Conservation (phyloP, 2,113 vertebrate genomes). For the Stercorarius parasiticus region DNA sequence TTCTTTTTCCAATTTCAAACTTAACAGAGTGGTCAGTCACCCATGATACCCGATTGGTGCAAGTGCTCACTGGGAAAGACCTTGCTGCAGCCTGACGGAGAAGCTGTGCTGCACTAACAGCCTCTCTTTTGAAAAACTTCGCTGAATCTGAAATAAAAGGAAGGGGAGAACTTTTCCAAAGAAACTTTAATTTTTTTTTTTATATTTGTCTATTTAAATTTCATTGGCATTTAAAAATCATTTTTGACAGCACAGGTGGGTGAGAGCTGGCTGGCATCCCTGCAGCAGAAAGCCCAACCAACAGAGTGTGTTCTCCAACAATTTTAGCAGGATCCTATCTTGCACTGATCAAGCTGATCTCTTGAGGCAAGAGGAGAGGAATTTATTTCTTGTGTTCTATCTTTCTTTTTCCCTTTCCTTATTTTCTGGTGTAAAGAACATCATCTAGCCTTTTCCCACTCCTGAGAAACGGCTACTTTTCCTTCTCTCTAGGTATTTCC, state of each 20-base stretch:
- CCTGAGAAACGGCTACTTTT: background rate
- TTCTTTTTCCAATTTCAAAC: background rate
- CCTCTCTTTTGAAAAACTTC: background rate
- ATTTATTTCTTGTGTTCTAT: background rate
- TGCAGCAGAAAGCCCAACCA: background rate
- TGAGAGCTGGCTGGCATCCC: background rate
- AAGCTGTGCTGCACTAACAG: background rate
- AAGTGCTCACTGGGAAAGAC: background rate
- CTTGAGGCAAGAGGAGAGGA: background rate
- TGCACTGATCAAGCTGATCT: background rate
- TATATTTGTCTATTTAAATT: background rate
- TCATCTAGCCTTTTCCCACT: background rate
- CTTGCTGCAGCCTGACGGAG: background rate
- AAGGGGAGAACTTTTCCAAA: background rate
- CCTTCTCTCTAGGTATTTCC: background rate
- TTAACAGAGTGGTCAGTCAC: background rate
- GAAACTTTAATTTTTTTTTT: background rate
- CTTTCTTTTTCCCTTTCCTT: background rate
- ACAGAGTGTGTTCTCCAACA: background rate
- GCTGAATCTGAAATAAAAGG: background rate
- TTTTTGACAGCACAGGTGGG: background rate
- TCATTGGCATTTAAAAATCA: background rate
- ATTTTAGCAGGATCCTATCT: background rate
- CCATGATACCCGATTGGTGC: background rate
- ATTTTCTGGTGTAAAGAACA: background rate